Conservation (phyloP, 2,797 vertebrate species). For the Aldrovandia affinis region DNA sequence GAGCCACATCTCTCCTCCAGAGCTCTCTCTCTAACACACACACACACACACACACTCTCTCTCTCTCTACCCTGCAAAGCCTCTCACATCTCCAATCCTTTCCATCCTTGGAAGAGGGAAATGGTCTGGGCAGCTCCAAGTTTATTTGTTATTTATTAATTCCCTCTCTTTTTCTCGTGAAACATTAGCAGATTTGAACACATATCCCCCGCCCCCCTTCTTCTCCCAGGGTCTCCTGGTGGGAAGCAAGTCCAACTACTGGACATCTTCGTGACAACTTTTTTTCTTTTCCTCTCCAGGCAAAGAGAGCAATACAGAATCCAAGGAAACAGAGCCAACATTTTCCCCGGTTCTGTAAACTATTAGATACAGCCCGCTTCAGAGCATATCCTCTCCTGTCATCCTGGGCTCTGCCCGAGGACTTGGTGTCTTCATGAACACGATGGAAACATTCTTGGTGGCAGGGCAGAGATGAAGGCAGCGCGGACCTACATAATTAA, state of each 20-base stretch:
- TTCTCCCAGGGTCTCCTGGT: constrained; percentile 6
- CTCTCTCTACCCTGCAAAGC: not conserved
- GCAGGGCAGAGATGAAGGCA: not conserved
- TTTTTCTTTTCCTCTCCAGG: not conserved
- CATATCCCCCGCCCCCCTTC: not conserved
- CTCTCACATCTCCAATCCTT: not conserved
- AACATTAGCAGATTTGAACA: constrained; percentile 5
- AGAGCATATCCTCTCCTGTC: constrained; percentile 5
- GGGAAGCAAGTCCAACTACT: constrained; percentile 2
- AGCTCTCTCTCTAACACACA: not conserved
- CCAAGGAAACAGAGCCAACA: not conserved
- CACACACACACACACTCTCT: not conserved
- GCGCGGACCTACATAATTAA: not conserved
- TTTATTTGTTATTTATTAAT: constrained; percentile 12
- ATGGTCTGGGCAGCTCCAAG: not conserved
- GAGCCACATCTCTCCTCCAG: not conserved
- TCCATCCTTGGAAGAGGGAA: not conserved
- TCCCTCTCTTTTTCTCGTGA: not conserved
- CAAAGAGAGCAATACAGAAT: not conserved
- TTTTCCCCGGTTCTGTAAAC: constrained; percentile 12
- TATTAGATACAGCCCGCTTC: constrained; percentile 16
- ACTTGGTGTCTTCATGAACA: not conserved
- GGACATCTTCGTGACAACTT: constrained; percentile 11
- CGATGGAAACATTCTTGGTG: not conserved
- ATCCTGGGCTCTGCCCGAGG: not conserved